Evolutionary conservation across 2,797 vertebrate species (phyloP).

Genomic region (Hippocampus kuda): DNA sequence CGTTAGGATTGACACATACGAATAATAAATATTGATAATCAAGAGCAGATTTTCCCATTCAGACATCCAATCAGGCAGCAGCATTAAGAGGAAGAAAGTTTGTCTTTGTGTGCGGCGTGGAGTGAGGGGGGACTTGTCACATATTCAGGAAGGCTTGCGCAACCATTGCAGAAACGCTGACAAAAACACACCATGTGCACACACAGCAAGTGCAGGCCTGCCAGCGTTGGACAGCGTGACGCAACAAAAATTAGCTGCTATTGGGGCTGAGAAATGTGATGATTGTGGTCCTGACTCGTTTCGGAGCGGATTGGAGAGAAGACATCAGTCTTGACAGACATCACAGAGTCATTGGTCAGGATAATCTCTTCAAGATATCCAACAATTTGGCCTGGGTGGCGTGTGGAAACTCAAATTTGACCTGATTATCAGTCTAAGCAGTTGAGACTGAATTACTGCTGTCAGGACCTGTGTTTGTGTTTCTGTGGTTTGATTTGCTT

Average conservation of each 20-base stretch:
- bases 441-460: too few relatives aligned
- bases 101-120: background rate
- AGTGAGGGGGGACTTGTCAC: background rate
- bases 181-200: slow-evolving; percentile 41
- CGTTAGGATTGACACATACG: background rate
- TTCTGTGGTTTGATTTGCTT: too few relatives aligned
- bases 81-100: background rate
- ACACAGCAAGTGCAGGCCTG: slow-evolving; percentile 53
- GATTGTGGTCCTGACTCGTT: too few relatives aligned
- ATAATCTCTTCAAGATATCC: too few relatives aligned
- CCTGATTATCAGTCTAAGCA: too few relatives aligned
- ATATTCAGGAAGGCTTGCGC: slow-evolving; percentile 27
- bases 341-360: too few relatives aligned
- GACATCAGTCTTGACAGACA: too few relatives aligned
- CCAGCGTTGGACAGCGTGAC: slow-evolving; percentile 19
- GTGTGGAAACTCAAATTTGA: too few relatives aligned
- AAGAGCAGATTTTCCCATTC: slow-evolving; percentile 3
- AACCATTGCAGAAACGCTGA: slow-evolving; percentile 42
- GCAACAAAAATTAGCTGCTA: slow-evolving; percentile 19
- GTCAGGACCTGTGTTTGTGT: too few relatives aligned
- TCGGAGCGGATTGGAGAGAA: too few relatives aligned
- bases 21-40: background rate
- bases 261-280: slow-evolving; percentile 3
- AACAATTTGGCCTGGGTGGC: too few relatives aligned
- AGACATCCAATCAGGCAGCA: background rate